phyloP scores from a whole-genome alignment of 2,888 invertebrate genomes.

The Drosophila peninsularis region DNA sequence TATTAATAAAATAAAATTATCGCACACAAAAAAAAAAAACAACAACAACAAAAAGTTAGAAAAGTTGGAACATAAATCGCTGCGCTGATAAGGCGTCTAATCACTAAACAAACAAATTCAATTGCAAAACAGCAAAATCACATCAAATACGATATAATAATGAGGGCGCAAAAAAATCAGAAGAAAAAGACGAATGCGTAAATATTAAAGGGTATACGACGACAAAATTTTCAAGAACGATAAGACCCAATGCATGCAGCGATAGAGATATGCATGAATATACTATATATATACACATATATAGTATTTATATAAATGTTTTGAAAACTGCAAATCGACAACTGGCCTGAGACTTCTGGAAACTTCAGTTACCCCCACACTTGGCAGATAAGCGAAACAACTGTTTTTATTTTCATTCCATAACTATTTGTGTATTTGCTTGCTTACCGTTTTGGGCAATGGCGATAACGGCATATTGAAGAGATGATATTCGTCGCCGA shows the following conservation, averaged over 20 bases:
- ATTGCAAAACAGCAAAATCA: slow-evolving; percentile 67
- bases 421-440: neutral
- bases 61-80: slow-evolving; percentile 34
- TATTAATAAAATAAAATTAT: slow-evolving; percentile 44
- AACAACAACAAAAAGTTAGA: slow-evolving; percentile 11
- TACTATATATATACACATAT: neutral
- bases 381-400: slow-evolving; percentile 24
- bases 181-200: neutral
- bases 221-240: slow-evolving; percentile 63
- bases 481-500: slow-evolving; percentile 81
- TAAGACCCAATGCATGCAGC: slow-evolving; percentile 37
- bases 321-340: slow-evolving; percentile 26
- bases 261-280: slow-evolving; percentile 23
- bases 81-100: slow-evolving; percentile 50
- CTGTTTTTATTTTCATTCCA: slow-evolving; percentile 1
- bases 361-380: neutral
- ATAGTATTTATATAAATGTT: slow-evolving; percentile 21
- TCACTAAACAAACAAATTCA: slow-evolving; percentile 61
- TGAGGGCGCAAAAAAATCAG: slow-evolving; percentile 35
- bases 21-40: slow-evolving; percentile 27
- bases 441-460: slow-evolving; percentile 84
- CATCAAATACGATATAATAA: slow-evolving; percentile 48
- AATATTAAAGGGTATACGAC: slow-evolving; percentile 39
- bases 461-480: slow-evolving; percentile 84
- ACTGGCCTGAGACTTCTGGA: slow-evolving; percentile 36